These are phyloP conservation scores for Scaeva pyrastri DNA, from an alignment of 2,888 invertebrate genomes.

Conservation along the genomic window DNA sequence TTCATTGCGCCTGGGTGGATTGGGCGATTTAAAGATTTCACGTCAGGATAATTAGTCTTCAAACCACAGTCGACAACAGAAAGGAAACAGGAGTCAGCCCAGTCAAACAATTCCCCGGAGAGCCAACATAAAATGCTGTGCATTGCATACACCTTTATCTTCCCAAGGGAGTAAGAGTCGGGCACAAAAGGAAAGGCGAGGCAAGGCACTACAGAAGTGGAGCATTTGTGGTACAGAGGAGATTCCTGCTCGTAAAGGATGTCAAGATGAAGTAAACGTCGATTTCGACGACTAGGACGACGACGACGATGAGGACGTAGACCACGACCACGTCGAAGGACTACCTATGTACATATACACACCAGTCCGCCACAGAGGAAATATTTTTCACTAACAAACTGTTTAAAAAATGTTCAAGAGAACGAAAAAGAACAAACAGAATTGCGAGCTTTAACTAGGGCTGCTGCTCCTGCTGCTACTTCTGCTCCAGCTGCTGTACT, in stretches of 20 bases:
- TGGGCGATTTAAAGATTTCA: conserved; percentile 73
- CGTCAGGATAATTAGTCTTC: conserved; percentile 72
- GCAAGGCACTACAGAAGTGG: conserved; percentile 49
- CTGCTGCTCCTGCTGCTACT: no score
- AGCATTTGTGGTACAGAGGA: conserved; percentile 29
- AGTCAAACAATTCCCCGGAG: conserved; percentile 62
- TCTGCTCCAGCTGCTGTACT: conserved; percentile 11
- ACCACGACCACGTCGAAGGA: no score
- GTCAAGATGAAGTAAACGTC: conserved; percentile 35
- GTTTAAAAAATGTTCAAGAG: conserved; percentile 7
- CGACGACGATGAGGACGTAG: no score
- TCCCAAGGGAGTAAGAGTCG: conserved; percentile 13
- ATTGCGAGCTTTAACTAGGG: conserved; percentile 41
- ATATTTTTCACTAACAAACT: conserved; percentile 29
- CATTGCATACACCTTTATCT: conserved; percentile 51
- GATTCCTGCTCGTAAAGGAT: conserved; percentile 21
- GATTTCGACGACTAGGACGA: conserved; percentile 15
- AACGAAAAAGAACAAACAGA: conserved; percentile 62
- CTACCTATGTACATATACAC: not conserved
- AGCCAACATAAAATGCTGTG: conserved; percentile 61
- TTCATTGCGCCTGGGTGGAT: conserved; percentile 66
- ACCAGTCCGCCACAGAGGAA: conserved; percentile 37
- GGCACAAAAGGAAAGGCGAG: not conserved
- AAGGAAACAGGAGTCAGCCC: conserved; percentile 25
- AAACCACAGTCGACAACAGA: conserved; percentile 49